Evolutionary conservation across 2,113 vertebrate species (phyloP), one percentile per base, ranked within the genome.

Genomic region (Pomatorhinus ruficollis): DNA sequence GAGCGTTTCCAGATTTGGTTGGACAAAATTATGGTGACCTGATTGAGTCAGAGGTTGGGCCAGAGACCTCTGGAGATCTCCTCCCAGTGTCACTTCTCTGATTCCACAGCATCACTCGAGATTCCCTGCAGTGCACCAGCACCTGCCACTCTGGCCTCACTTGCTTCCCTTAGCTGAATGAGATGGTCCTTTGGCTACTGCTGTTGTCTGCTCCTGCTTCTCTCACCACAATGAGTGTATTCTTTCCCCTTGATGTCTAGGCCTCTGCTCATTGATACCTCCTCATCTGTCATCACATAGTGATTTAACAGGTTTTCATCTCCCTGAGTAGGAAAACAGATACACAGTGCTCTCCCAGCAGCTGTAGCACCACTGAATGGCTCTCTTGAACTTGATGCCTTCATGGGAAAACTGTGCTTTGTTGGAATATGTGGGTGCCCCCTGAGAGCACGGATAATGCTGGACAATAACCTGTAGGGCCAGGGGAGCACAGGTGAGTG

Each of bases 271-370:
- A 56, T 13, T 24, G 3, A n/a, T 47, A 59, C 56, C 77, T 66
- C 61, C 61, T 63, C 44, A 78, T 44, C 90, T 84, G 69, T 93
- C 92, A 75, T 63, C 90, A 87, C 60, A 2, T 59, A 63, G 47
- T 91, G 45, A 91, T 96, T 95, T 77, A 65, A 63, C 56, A 23
- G 60, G 19, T 63, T 96, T 91, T 84, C 56, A 37, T 50, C 69
- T 84, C 54, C 35, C 60, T 39, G 42, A 4, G 0, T 0, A 78
- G 24, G 72, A 75, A 63, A 91, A 54, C 54, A 74, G 76, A 77
- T 44, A 80, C 68, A n/a, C 17, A 53, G 54, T 0, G 1, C 50
- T 63, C 42, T 70, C 54, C 15, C 47, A 59, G 64, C 45, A 39
- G 44, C 11, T 42, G 33, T 23, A 74, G 72, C 77, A 47, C 16